Percentiles rank a stretch among this genome's conserved stretches.
Evolutionary conservation across 2,113 vertebrate genomes (phyloP).

Genomic region (Oreochromis spilurus): DNA sequence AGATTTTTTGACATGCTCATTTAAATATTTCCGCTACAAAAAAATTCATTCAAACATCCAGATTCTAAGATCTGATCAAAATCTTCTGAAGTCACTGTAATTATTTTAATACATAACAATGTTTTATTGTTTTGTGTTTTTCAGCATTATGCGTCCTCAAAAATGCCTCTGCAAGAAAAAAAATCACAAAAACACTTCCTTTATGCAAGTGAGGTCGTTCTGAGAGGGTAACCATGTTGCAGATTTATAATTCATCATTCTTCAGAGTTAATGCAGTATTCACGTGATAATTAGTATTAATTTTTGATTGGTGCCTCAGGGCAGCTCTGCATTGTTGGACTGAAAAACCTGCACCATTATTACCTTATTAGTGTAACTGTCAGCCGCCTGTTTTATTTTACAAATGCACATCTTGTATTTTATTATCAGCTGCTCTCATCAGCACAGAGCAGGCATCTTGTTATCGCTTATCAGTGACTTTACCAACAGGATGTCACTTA

Average conservation of each 20-base stretch:
- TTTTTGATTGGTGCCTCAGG: constrained; percentile 73
- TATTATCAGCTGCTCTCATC: constrained; percentile 41
- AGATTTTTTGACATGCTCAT: not conserved
- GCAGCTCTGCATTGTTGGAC: constrained; percentile 61
- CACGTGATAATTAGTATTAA: constrained; percentile 77
- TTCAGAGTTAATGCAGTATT: constrained; percentile 72
- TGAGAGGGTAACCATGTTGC: constrained; percentile 72
- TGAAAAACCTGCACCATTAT: constrained; percentile 52
- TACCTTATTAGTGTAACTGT: constrained; percentile 73
- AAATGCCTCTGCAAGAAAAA: not conserved
- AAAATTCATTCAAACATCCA: not conserved
- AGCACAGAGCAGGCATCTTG: not conserved
- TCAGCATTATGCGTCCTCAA: not conserved
- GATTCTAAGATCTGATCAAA: not conserved
- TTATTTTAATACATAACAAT: not conserved
- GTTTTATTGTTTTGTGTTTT: not conserved
- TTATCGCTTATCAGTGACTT: constrained; percentile 29
- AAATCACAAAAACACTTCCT: constrained; percentile 38
- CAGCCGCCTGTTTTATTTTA: constrained; percentile 67
- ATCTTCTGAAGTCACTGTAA: not conserved
- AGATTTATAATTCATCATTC: constrained; percentile 73
- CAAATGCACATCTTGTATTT: constrained; percentile 70
- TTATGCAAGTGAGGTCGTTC: constrained; percentile 27
- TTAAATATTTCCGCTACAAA: not conserved
- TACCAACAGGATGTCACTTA: constrained; percentile 52